Conservation (phyloP, 1,140 invertebrate genomes). For the Araneus ventricosus region DNA sequence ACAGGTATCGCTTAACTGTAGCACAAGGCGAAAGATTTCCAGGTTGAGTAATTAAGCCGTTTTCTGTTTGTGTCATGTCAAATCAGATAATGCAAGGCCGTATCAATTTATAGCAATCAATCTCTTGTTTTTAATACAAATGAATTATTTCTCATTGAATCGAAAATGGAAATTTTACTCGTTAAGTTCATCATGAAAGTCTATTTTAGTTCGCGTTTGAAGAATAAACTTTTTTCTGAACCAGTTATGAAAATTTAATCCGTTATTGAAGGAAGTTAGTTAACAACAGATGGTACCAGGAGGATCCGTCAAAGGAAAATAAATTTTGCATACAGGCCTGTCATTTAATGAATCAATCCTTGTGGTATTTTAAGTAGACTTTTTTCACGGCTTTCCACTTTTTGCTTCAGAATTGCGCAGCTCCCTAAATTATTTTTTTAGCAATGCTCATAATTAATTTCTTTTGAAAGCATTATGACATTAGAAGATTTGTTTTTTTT, state of each 20-base stretch:
- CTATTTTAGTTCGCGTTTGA: not conserved
- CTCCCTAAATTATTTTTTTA: no score
- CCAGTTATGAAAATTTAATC: not conserved
- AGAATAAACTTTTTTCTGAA: not conserved
- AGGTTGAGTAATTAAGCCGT: not conserved
- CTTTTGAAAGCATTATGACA: no score
- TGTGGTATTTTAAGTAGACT: no score
- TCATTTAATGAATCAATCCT: no score
- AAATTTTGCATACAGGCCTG: no score
- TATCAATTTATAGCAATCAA: not conserved
- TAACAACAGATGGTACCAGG: no score
- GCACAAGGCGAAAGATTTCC: not conserved
- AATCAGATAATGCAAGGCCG: not conserved
- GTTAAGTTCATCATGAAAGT: not conserved
- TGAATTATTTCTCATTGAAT: not conserved
- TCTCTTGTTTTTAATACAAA: not conserved
- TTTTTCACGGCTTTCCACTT: no score
- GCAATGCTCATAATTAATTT: no score
- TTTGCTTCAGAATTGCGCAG: no score
- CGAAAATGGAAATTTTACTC: not conserved
- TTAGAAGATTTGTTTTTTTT: no score
- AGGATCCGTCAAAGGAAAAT: no score
- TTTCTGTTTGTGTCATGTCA: not conserved
- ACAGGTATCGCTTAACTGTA: not conserved
- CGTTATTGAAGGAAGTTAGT: no score